Conservation (phyloP, 2,113 vertebrate genomes). For the Uropsilus gracilis region DNA sequence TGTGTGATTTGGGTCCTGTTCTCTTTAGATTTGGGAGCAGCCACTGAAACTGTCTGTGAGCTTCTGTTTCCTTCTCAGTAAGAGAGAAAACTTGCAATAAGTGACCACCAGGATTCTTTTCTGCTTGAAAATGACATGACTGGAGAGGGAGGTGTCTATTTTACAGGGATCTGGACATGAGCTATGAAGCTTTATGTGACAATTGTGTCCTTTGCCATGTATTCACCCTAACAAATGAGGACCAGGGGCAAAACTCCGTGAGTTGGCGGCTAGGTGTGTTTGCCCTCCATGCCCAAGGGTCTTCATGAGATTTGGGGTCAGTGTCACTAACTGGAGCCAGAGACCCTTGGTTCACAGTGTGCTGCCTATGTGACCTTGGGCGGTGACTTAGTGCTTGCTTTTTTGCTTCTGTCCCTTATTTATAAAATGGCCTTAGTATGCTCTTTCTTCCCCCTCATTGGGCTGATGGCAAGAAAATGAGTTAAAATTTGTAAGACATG, state of each 20-base stretch:
- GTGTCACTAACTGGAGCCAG: background rate
- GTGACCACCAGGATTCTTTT: background rate
- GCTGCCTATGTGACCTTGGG: background rate
- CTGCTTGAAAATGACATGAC: background rate
- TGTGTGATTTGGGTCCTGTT: background rate
- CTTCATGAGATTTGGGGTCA: background rate
- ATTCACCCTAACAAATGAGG: background rate
- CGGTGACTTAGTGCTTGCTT: background rate
- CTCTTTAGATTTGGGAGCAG: background rate
- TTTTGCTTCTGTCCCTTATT: background rate
- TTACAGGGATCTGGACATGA: background rate
- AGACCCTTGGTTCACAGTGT: background rate
- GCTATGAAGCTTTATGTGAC: background rate
- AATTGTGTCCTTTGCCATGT: background rate
- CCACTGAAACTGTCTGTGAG: background rate
- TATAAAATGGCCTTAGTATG: background rate
- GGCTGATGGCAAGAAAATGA: background rate
- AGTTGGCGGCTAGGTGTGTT: background rate
- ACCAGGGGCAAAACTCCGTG: background rate
- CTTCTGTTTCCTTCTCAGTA: background rate
- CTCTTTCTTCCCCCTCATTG: background rate
- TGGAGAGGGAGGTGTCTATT: background rate
- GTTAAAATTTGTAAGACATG: background rate
- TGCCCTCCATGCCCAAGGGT: no score
- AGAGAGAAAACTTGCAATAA: background rate